These are phyloP conservation scores for Falco concolor DNA, from an alignment of 2,797 vertebrate species.

Conservation along the genomic window DNA sequence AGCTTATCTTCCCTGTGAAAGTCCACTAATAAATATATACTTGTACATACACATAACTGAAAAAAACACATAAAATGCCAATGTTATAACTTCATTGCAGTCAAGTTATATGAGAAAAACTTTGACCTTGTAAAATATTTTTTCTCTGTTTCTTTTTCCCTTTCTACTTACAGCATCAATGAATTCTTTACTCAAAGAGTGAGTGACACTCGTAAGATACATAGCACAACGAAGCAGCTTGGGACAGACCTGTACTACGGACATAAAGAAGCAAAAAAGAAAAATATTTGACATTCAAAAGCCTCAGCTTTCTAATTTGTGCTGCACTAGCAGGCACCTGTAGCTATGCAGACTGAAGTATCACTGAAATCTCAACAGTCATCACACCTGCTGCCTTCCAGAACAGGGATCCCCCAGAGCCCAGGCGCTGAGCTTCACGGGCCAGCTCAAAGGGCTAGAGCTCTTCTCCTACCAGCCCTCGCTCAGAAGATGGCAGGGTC, in stretches of 20 bases:
- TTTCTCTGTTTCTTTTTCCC: neutral
- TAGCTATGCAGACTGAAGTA: neutral
- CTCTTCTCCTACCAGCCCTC: neutral
- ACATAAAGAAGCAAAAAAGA: neutral
- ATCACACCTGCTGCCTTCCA: neutral
- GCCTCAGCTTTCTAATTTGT: neutral
- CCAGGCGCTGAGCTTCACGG: neutral
- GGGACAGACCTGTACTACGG: neutral
- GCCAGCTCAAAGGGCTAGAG: neutral
- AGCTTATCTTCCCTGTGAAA: constrained; percentile 14
- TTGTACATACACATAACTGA: neutral
- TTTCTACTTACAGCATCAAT: neutral
- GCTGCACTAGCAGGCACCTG: neutral
- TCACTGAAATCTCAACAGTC: neutral
- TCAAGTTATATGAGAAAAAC: neutral
- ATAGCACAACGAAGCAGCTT: neutral
- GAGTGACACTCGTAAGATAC: neutral
- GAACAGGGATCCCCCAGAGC: neutral
- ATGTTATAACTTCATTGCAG: neutral
- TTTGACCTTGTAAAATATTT: neutral
- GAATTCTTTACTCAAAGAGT: neutral
- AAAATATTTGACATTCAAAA: neutral
- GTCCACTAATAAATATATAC: constrained; percentile 19
- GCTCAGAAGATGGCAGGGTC: neutral
- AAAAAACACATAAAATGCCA: neutral